phyloP scores from a whole-genome alignment of 2,113 vertebrate species.

The Misgurnus mizolepis region DNA sequence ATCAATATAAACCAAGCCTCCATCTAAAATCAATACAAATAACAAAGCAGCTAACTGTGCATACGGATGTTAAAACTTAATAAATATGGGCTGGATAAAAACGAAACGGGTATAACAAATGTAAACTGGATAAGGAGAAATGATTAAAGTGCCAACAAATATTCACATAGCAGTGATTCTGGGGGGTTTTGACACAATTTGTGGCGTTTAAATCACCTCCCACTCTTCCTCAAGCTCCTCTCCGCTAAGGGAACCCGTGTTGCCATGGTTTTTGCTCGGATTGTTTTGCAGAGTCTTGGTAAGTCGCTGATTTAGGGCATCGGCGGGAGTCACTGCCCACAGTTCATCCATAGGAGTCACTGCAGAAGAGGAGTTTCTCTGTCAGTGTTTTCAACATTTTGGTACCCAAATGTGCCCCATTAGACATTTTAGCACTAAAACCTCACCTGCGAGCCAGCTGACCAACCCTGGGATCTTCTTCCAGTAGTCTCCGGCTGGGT shows the following conservation, averaged over 20 bases:
- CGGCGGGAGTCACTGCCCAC: conserved; percentile 84
- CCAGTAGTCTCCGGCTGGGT: conserved; percentile 97
- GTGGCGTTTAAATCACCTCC: conserved; percentile 88
- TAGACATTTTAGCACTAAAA: neutral
- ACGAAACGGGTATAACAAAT: neutral
- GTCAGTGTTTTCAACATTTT: neutral
- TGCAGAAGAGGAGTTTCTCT: conserved; percentile 21
- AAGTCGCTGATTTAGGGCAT: conserved; percentile 86
- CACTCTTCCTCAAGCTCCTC: conserved; percentile 95
- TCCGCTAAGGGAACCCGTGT: conserved; percentile 63
- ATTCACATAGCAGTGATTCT: conserved; percentile 30
- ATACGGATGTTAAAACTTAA: conserved; percentile 28
- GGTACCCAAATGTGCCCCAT: no score
- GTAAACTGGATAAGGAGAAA: conserved; percentile 26
- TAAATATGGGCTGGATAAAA: conserved; percentile 26
- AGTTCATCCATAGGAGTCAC: conserved; percentile 89
- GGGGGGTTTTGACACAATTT: neutral
- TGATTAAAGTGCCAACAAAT: conserved; percentile 63
- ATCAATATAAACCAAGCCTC: neutral
- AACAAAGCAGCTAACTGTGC: conserved; percentile 19
- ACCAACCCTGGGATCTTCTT: conserved; percentile 89
- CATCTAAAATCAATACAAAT: neutral
- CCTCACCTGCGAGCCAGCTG: conserved; percentile 83
- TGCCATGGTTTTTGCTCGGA: conserved; percentile 63
- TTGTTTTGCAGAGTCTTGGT: conserved; percentile 88